Evolutionary conservation across 2,797 vertebrate species (phyloP).

Genomic region (Acropternis orthonyx): DNA sequence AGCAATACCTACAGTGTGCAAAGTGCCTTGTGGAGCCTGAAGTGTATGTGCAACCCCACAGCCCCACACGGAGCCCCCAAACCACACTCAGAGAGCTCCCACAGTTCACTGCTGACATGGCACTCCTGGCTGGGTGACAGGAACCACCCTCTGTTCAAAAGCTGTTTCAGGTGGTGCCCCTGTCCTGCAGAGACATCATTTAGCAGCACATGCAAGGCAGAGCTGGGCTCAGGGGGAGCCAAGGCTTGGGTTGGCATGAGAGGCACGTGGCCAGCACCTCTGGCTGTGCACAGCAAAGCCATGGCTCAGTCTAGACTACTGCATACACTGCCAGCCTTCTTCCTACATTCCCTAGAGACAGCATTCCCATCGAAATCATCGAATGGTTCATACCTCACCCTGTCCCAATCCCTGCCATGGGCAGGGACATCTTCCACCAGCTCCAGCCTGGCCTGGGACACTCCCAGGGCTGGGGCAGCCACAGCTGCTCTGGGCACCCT

Average conservation of each 20-base stretch:
- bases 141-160: fast-evolving
- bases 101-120: neutral
- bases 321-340: neutral
- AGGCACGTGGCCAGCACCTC: neutral
- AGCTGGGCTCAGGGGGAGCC: neutral
- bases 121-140: neutral
- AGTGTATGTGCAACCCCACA: fast-evolving
- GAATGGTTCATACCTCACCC: neutral
- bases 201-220: neutral
- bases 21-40: neutral
- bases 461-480: neutral
- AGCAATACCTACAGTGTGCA: neutral
- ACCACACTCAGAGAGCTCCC: neutral
- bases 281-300: neutral
- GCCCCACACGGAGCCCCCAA: neutral
- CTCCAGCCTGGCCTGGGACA: neutral
- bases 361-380: neutral
- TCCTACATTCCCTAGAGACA: neutral
- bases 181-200: neutral
- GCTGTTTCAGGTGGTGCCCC: neutral
- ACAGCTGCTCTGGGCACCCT: neutral
- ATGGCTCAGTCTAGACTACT: neutral
- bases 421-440: neutral
- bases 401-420: neutral
- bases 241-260: neutral